Conservation (phyloP, 2,113 vertebrate species). For the Indicator indicator region DNA sequence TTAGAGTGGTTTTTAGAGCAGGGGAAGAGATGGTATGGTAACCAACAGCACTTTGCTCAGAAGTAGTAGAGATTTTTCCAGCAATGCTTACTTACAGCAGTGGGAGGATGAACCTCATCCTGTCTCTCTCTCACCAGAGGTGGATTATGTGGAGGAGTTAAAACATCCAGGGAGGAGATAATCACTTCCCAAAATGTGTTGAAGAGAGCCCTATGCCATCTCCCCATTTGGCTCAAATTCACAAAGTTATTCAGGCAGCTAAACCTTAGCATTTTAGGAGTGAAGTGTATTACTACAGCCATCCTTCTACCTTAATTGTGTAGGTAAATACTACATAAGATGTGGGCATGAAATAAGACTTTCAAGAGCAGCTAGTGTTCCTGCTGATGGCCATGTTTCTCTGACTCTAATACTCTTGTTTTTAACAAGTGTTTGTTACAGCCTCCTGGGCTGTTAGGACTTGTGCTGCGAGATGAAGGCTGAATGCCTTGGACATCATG, state of each 20-base stretch:
- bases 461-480: not conserved
- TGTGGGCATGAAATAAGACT: not conserved
- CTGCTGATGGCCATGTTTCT: not conserved
- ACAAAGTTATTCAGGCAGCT: not conserved
- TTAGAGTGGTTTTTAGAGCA: not conserved
- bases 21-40: not conserved
- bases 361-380: not conserved
- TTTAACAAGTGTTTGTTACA: not conserved
- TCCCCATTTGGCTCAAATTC: not conserved
- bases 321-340: not conserved
- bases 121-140: not conserved
- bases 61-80: not conserved
- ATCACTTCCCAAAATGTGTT: not conserved
- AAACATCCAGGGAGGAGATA: not conserved
- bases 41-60: not conserved
- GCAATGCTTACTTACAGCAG: not conserved
- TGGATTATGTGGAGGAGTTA: not conserved
- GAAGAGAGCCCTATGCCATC: not conserved
- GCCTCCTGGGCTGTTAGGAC: not conserved
- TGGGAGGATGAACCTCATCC: not conserved
- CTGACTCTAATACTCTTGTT: not conserved
- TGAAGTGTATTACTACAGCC: not conserved
- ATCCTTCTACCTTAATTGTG: not conserved
- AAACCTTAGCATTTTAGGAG: not conserved
- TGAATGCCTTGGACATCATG: fast-evolving